Evolutionary conservation across 2,797 vertebrate genomes (phyloP), one percentile per base, ranked within the genome.

Genomic region (Ptychobarbus kaznakovi): DNA sequence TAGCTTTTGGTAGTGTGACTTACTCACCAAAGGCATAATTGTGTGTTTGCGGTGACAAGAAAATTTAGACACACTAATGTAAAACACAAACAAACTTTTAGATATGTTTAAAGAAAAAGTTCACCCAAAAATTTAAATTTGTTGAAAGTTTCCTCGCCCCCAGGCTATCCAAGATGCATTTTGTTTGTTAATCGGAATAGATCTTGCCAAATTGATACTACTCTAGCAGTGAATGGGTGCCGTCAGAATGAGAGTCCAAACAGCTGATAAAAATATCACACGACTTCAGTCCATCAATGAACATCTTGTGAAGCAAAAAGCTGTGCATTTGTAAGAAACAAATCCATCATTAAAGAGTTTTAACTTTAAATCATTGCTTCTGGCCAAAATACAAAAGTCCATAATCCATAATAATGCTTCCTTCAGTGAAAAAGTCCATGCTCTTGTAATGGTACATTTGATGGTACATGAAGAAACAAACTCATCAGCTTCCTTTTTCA

Each of bases 41-140:
- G 83, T 72, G 72, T 88, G 89, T 90, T 90, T 89, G 86, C 88
- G 82, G 80, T 86, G 85, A 88, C 91, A 87, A 90, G 73, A 91
- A 88, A 78, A 58, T 53, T 63, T 44, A 79, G 58, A 25, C 32
- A 42, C 35, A 86, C 81, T 51, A 73, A 74, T 84, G 87, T 75
- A 85, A 69, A 86, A 51, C 68, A 12, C 38, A 63, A n/a, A n/a
- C 22, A 11, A 58, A 11, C 22, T 58, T 58, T n/a, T 58, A 58
- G 10, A n/a, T n/a, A 15, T 51, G 15, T 51, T 51, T 16, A 51
- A 18, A 51, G 15, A 51, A 18, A n/a, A 3, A 18, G 18, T n/a
- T 11, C 9, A 58, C 20, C 20, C 8, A n/a, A 58, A 10, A 58
- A 58, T 11, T 0, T 11, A 58, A 9, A 58, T 58, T 58, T 9